Percentiles rank a stretch among this genome's conserved stretches.
Conservation (phyloP, 1,140 invertebrate species). For the Polypedilum vanderplanki region DNA sequence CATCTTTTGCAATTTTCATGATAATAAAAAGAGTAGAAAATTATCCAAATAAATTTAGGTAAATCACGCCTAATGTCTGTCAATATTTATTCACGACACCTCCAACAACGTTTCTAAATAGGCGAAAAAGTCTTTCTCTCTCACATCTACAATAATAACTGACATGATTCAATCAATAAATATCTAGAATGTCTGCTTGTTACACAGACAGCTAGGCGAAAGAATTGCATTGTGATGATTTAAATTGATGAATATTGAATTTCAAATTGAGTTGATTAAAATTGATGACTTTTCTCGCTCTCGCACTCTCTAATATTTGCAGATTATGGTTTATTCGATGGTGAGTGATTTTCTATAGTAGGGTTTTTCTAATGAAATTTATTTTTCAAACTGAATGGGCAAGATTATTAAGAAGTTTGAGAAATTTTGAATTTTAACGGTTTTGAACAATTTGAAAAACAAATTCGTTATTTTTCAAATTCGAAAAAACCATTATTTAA, state of each 20-base stretch:
- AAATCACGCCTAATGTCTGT: background rate
- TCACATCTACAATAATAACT: background rate
- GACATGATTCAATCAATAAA: slow-evolving; percentile 6
- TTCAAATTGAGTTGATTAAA: slow-evolving; percentile 14
- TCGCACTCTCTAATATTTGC: background rate
- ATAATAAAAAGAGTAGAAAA: no score
- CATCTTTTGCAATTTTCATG: no score
- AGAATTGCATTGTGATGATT: slow-evolving; percentile 13
- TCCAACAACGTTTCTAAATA: background rate
- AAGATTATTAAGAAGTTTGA: no score
- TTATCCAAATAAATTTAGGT: background rate
- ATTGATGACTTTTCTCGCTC: background rate
- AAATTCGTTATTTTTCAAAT: no score
- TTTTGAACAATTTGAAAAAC: no score
- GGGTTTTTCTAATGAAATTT: no score
- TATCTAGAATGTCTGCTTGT: background rate
- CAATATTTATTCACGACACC: background rate
- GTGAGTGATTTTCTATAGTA: no score
- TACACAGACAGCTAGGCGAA: background rate
- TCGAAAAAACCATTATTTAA: no score
- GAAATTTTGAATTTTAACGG: no score
- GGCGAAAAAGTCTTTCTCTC: background rate
- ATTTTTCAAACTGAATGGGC: no score
- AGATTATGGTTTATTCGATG: background rate
- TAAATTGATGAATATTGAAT: slow-evolving; percentile 19